A percentile compares a stretch with the other conserved stretches of the same genome.
Evolutionary conservation across 2,113 vertebrate species (phyloP).

Genomic region (Mungos mungo): DNA sequence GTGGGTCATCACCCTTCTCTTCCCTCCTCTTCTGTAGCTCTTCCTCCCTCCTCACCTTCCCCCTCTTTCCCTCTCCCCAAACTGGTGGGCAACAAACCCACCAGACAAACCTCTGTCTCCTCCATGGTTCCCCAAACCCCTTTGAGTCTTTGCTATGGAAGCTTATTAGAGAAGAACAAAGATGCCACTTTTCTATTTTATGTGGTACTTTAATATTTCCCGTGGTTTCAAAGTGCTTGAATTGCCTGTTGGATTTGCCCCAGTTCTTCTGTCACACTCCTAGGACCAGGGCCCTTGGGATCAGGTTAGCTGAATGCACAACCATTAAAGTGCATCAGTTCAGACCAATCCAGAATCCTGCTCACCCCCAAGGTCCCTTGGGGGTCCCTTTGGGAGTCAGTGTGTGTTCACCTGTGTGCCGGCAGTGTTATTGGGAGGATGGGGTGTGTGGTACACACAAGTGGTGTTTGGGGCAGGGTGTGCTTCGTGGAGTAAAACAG

Average conservation of each 20-base stretch:
- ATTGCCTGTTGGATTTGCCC: neutral
- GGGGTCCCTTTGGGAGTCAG: neutral
- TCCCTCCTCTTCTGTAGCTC: neutral
- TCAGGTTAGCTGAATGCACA: neutral
- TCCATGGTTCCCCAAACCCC: neutral
- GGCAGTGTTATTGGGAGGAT: neutral
- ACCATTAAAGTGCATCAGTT: neutral
- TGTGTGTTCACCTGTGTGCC: too few relatives aligned
- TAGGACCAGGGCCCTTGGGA: neutral
- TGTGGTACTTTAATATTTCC: neutral
- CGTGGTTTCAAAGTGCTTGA: neutral
- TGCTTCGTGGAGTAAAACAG: neutral
- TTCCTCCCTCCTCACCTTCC: neutral
- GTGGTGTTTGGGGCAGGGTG: neutral
- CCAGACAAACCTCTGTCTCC: neutral
- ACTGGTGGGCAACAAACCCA: neutral
- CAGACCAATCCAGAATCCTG: neutral
- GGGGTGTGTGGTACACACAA: accelerated
- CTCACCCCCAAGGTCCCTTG: neutral
- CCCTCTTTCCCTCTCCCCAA: too few relatives aligned
- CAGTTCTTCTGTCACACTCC: neutral
- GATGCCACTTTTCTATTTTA: neutral
- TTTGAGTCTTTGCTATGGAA: neutral
- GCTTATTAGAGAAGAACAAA: neutral
- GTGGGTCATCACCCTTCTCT: neutral